Evolutionary conservation across 2,888 invertebrate genomes (phyloP).

Genomic region (Mantis religiosa): DNA sequence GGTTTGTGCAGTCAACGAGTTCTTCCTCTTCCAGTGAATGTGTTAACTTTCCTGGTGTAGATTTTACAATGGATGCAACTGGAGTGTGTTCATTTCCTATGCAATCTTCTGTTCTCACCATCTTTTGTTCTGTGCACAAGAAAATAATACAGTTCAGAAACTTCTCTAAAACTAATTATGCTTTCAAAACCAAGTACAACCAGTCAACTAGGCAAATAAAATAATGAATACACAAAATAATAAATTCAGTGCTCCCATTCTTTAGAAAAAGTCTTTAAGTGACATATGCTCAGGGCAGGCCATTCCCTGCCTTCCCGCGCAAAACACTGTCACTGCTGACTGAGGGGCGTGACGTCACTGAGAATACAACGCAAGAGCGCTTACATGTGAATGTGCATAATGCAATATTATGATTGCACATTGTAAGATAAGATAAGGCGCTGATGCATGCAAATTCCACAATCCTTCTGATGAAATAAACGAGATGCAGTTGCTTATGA

Average conservation of each 20-base stretch:
- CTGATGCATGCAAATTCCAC: too few species aligned
- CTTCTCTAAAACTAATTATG: background rate
- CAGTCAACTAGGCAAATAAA: background rate
- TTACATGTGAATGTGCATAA: too few species aligned
- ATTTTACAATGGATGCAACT: background rate
- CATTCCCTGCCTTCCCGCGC: too few species aligned
- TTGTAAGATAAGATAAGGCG: too few species aligned
- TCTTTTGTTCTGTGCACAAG: background rate
- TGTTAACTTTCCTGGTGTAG: background rate
- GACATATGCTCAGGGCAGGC: too few species aligned
- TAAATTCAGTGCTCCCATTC: background rate
- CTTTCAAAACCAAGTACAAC: background rate
- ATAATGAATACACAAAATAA: background rate
- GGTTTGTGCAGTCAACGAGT: background rate
- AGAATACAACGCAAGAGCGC: too few species aligned
- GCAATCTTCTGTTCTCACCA: background rate
- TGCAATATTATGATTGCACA: too few species aligned
- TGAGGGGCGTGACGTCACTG: too few species aligned
- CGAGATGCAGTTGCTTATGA: too few species aligned
- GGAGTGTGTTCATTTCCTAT: background rate
- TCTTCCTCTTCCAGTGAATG: slow-evolving; percentile 11
- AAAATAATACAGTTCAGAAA: background rate
- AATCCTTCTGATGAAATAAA: too few species aligned
- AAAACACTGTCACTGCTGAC: too few species aligned
- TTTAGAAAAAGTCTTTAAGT: too few species aligned